Percentiles rank a stretch among this genome's conserved stretches.
These are phyloP conservation scores for Lissonota sp. DNA, from an alignment of 2,888 invertebrate species.

Conservation along the genomic window DNA sequence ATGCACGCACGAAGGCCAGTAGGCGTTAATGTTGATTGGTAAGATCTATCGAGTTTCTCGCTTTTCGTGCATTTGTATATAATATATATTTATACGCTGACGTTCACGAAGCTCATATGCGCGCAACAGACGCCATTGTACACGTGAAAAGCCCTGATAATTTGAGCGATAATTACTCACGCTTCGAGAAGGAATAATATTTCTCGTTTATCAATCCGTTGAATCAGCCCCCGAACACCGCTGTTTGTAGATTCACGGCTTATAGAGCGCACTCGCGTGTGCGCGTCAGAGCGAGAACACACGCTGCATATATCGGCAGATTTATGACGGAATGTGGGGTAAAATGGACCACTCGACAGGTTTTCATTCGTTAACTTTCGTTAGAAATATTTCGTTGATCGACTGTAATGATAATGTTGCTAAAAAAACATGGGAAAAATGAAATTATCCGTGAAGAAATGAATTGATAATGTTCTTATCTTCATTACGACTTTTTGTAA, in stretches of 20 bases:
- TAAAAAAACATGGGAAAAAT: too few relatives aligned
- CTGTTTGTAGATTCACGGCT: slow-evolving; percentile 56
- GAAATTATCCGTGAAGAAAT: too few relatives aligned
- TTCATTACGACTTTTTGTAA: too few relatives aligned
- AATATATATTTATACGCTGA: not conserved
- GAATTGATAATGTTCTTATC: too few relatives aligned
- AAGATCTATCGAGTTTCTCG: slow-evolving; percentile 38
- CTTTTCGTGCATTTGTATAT: slow-evolving; percentile 4
- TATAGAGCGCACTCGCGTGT: slow-evolving; percentile 47
- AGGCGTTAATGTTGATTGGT: slow-evolving; percentile 53
- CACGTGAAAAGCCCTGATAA: slow-evolving; percentile 39
- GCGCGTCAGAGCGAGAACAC: not conserved
- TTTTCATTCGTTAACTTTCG: too few relatives aligned
- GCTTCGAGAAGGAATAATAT: slow-evolving; percentile 57
- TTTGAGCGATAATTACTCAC: slow-evolving; percentile 59
- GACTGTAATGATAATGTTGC: too few relatives aligned
- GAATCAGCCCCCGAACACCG: slow-evolving; percentile 33
- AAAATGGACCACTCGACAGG: too few relatives aligned
- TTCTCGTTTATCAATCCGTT: slow-evolving; percentile 60
- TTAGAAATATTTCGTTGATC: too few relatives aligned
- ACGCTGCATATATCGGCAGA: slow-evolving; percentile 14
- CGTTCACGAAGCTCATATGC: slow-evolving; percentile 4
- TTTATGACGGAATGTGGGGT: not conserved
- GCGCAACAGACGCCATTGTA: too few relatives aligned
- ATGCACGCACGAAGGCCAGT: not conserved